Base-by-base conservation (phyloP, 37 sponge, comb jelly and placozoan genomes). In the Dysidea cf. avara region DNA sequence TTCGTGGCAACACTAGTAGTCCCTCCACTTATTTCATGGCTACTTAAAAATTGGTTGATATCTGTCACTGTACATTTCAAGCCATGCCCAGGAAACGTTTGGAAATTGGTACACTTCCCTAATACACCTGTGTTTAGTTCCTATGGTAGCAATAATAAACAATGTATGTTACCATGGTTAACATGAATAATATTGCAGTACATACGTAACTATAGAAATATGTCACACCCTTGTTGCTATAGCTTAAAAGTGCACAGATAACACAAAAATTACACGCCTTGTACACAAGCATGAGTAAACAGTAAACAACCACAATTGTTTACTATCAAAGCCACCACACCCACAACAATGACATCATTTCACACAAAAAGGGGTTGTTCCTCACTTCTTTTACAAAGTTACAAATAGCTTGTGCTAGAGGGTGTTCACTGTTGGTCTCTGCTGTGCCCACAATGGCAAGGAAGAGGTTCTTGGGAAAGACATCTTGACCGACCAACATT, bases 381-480 rank as follows among this genome's bases (percentile, higher is more conserved):
- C 46, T 43, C 5, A 43, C 46, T 9, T 43, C 46, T 39, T 86
- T 85, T 20, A 88, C 99, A 76, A 69, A 87, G 20, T 75, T 72
- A n/a, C 74, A 68, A 53, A 98, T 75, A 28, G 99, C 99, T 39
- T 3, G 30, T 43, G 87, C 99, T 13, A 98, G 84, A 12, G 99
- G 96, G 71, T 98, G 99, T 53, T 95, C 99, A 66, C 92, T 91
- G 66, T 82, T 86, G 56, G 72, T 72, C 84, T 98, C 99, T 40
- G 96, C 99, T 29, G 88, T 43, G 0, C 83, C 87, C 36, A 90
- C 93, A 9, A 92, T 57, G 32, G 80, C 81, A 14, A 87, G 67
- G 68, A 87, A 82, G 43, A 90, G 82, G 22, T 39, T 32, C 21
- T 59, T 43, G 13, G 91, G 61, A 66, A 82, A 91, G 18, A 81